Base-by-base conservation (phyloP, 2,888 invertebrate genomes). In the Trichogramma dendrolimi region DNA sequence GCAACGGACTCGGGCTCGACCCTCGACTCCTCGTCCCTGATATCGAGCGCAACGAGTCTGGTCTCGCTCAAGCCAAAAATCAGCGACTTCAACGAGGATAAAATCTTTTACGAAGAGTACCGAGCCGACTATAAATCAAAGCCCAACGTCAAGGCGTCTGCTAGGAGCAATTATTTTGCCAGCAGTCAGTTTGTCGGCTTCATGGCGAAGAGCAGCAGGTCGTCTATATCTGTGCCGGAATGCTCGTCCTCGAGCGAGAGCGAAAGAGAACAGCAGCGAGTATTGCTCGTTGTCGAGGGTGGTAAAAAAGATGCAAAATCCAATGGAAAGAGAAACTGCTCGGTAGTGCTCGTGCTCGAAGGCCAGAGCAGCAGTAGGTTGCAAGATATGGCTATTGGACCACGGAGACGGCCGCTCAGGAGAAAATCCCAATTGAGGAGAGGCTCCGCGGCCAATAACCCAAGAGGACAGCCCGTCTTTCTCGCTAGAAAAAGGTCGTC, bases 81-180 rank as follows among this genome's bases (percentile, higher is more conserved):
- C 61, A 78, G 79, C 61, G 80, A 80, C 58, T 79, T 78, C 67
- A 78, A 79, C 69, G 79, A 79, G 62, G 80, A 80, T 44, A 76
- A 77, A 43, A 69, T 78, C 38, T 77, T 76, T 53, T 78, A 73
- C 39, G 75, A 76, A 56, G 76, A 75, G 44, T 67, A 76, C 10
- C 67, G 75, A 0, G 53, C 70, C 67, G 47, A 67, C 60, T 27
- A 27, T 27, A 8, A 65, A 62, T 40, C 58, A 4, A 53, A 43
- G 27, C 27, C 58, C 1, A 48, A 49, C 8, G 55, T 52, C 4
- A 62, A 39, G 2, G 63, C 66, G 50, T 42, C 60, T 4, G 58
- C 64, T 4, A 64, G 60, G 11, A 63, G 66, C 8, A 77, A 79
- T 61, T 79, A 76, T 61, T 79, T 79, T 48, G 76, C 78, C 7